phyloP scores from a whole-genome alignment of 2,113 vertebrate genomes.

The Gallinago undulata region DNA sequence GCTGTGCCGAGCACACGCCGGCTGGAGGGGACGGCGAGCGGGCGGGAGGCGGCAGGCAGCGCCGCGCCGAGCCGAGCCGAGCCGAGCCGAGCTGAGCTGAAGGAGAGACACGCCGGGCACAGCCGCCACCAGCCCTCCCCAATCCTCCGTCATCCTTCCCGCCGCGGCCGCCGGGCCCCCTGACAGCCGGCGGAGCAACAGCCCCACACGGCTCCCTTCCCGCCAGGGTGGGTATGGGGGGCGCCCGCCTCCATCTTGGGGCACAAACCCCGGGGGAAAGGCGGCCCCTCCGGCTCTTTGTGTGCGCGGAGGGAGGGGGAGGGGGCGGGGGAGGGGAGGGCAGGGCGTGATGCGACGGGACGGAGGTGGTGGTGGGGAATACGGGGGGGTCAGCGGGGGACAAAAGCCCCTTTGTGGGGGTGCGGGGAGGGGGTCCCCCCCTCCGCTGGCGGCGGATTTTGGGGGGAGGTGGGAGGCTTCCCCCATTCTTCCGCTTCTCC shows the following conservation, averaged over 20 bases:
- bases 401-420: background rate
- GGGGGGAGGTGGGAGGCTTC: background rate
- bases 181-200: conserved; percentile 85
- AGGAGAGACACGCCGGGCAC: conserved; percentile 45
- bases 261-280: conserved; percentile 81
- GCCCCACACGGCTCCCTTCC: conserved; percentile 75
- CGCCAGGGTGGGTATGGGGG: conserved; percentile 81
- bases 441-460: background rate
- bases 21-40: conserved; percentile 66
- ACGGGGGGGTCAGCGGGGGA: background rate
- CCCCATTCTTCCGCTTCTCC: background rate
- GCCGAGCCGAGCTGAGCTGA: background rate
- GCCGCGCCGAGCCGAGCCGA: conserved; percentile 40
- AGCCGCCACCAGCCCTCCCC: conserved; percentile 51
- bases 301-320: conserved; percentile 72
- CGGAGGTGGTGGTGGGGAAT: no score
- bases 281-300: conserved; percentile 68
- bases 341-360: background rate
- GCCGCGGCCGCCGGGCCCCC: conserved; percentile 66
- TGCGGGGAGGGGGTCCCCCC: background rate
- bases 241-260: conserved; percentile 57
- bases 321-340: background rate
- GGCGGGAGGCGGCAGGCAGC: conserved; percentile 71
- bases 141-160: conserved; percentile 89
- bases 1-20: conserved; percentile 58